Evolutionary conservation across 2,888 invertebrate genomes (phyloP), one percentile per base, ranked within the genome.

Genomic region (Pachydiplax longipennis): DNA sequence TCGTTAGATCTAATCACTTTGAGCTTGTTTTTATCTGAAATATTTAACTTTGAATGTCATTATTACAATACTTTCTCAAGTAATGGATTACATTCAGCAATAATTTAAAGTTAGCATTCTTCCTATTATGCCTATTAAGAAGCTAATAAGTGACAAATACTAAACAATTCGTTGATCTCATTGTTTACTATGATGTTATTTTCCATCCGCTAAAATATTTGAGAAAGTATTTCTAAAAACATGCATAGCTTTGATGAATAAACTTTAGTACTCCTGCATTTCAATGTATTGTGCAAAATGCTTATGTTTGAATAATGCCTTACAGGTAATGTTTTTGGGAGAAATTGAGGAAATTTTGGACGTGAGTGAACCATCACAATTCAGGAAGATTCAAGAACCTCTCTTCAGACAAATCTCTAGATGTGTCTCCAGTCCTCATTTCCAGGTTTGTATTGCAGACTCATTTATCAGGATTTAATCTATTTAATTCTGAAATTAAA

Each of bases 371-470:
- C 99, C 99, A 92, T 97, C 98, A 93, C 99, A 99, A 95, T 99
- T 99, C 96, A 97, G 97, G 94, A 99, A 99, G 95, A 98, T 99
- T 93, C 99, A 99, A 96, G 98, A 98, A 94, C 98, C 99, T 92
- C 96, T 99, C 92, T 99, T 99, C 95, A 97, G 98, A 94, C 99
- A 99, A 96, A 98, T 99, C 94, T 97, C 99, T 93, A 98, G 98
- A 95, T 99, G 99, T 95, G 99, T 99, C 92, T 99, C 99, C 94
- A 99, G 99, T 96, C 99, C 99, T 94, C 99, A 99, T 95, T 99
- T 99, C 96, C 99, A 99, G 96, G 99, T 98, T 95, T 92, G 92
- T 92, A 61, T 81, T 25, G 25, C n/a, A n/a, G 65, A 65, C 13
- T n/a, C 6, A n/a, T 65, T 65, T n/a, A 0, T 65, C 0, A 31